Conservation (phyloP, 2,888 invertebrate species). For the Molorchus minor region DNA sequence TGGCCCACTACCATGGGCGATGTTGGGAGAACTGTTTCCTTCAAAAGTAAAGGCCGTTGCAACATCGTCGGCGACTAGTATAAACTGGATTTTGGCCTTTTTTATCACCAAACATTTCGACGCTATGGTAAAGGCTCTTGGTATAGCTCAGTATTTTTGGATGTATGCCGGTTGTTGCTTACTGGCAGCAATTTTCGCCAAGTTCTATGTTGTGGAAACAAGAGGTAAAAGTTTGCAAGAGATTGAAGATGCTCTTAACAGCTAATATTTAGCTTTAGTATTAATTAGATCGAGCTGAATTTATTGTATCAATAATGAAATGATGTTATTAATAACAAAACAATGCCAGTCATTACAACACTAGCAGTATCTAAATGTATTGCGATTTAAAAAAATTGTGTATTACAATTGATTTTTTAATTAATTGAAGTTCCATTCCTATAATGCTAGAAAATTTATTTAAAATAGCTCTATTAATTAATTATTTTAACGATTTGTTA, state of each 20-base stretch:
- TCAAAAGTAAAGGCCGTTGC: conserved; percentile 73
- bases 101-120: conserved; percentile 46
- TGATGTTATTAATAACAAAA: no score
- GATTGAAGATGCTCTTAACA: background rate
- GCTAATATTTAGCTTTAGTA: no score
- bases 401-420: no score
- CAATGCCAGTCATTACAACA: no score
- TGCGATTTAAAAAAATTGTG: no score
- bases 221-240: conserved; percentile 10
- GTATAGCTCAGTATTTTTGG: conserved; percentile 45
- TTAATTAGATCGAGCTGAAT: no score
- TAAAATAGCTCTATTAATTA: no score
- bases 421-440: no score
- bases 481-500: no score
- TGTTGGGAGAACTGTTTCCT: conserved; percentile 84
- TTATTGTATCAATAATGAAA: no score
- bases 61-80: conserved; percentile 61
- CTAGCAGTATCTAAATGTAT: no score
- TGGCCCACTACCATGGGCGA: conserved; percentile 83
- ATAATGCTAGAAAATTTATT: no score
- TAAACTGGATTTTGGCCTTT: conserved; percentile 39
- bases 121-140: conserved; percentile 32
- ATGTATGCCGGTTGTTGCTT: conserved; percentile 42
- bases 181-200: conserved; percentile 39
- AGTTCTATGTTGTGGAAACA: conserved; percentile 36